These are phyloP conservation scores for Gobio gobio DNA, from an alignment of 2,113 vertebrate species.

Conservation along the genomic window DNA sequence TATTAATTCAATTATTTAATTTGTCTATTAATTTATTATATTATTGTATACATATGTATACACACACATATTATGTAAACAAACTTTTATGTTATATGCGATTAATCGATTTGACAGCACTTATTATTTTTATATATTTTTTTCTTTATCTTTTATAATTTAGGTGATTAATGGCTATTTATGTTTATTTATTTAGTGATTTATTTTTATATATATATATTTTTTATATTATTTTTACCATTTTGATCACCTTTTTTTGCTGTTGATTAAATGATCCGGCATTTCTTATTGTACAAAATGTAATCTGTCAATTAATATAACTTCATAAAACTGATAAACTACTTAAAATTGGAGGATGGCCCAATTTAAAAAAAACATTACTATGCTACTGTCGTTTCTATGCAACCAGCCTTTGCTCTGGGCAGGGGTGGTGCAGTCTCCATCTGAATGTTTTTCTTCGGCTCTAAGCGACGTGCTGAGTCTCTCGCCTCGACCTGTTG, in stretches of 20 bases:
- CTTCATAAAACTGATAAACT: too few relatives aligned
- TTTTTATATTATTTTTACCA: background rate
- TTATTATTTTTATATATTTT: background rate
- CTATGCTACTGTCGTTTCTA: slow-evolving; percentile 12
- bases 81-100: too few relatives aligned
- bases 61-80: too few relatives aligned
- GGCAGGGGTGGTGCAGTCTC: slow-evolving; percentile 24
- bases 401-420: slow-evolving; percentile 22
- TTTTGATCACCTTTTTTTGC: background rate
- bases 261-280: background rate
- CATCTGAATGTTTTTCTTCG: slow-evolving; percentile 12
- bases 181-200: background rate
- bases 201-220: background rate
- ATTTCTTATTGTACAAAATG: too few relatives aligned
- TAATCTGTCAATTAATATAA: too few relatives aligned
- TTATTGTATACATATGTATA: too few relatives aligned
- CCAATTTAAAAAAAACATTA: slow-evolving; percentile 31
- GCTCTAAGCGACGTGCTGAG: slow-evolving; percentile 1
- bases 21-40: too few relatives aligned
- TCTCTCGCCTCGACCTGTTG: slow-evolving; percentile 43
- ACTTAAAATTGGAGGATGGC: background rate
- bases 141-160: background rate
- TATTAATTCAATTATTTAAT: background rate
- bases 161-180: background rate
- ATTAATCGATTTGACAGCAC: too few relatives aligned